These are phyloP conservation scores for Acanthococcus lagerstroemiae DNA, from an alignment of 2,888 invertebrate species.

Conservation along the genomic window DNA sequence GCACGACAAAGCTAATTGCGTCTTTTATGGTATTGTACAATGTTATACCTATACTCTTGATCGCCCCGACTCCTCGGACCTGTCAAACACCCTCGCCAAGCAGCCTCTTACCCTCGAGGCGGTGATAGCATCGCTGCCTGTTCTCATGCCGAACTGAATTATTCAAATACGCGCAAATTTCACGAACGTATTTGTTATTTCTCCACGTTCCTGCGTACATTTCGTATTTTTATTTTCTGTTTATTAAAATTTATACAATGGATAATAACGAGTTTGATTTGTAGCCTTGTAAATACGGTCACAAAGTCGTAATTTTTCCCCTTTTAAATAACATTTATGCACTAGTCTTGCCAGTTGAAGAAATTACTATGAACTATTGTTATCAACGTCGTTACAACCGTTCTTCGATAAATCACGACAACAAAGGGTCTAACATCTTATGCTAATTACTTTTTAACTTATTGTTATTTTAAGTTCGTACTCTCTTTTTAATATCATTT, in stretches of 20 bases:
- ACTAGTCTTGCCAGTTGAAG: slow-evolving; percentile 19
- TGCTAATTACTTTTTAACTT: slow-evolving; percentile 28
- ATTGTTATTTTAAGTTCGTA: slow-evolving; percentile 17
- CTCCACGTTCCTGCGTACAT: background rate
- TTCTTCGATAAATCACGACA: slow-evolving; percentile 28
- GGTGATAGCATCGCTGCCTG: no score
- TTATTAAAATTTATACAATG: slow-evolving; percentile 27
- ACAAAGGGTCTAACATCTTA: slow-evolving; percentile 27
- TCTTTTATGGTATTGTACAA: no score
- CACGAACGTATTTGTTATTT: background rate
- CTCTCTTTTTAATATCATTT: slow-evolving; percentile 10
- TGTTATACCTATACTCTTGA: no score
- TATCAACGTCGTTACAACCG: slow-evolving; percentile 28
- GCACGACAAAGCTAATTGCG: no score
- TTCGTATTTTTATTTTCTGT: slow-evolving; percentile 13
- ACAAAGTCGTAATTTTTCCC: slow-evolving; percentile 29
- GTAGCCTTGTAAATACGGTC: slow-evolving; percentile 25
- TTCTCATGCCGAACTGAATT: no score
- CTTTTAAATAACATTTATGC: slow-evolving; percentile 23
- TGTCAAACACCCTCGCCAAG: no score
- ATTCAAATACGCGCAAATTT: no score
- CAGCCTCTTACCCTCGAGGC: no score
- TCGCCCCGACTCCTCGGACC: no score
- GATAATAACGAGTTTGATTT: slow-evolving; percentile 27
- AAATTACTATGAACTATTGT: slow-evolving; percentile 29